Evolutionary conservation across 2,888 invertebrate genomes (phyloP).

Genomic region (Drosophila pseudotalamancana): DNA sequence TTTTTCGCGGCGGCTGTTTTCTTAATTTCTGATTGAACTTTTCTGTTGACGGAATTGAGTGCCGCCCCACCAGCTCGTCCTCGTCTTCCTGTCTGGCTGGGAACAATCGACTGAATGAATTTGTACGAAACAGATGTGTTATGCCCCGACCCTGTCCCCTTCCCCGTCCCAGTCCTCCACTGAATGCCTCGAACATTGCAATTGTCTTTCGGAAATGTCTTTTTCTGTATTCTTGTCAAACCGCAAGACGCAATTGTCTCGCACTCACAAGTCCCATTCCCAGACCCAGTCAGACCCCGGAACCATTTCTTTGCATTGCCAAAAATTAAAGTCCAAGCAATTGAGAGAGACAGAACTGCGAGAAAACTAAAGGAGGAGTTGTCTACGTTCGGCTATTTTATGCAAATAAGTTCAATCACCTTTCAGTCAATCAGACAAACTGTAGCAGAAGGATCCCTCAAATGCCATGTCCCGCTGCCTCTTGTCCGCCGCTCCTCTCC

Average conservation of each 20-base stretch:
- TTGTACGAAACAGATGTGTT: constrained; percentile 75
- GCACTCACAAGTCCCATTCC: constrained; percentile 10
- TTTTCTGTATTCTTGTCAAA: constrained; percentile 57
- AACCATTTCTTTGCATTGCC: constrained; percentile 13
- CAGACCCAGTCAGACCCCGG: neutral
- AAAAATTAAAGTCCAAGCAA: constrained; percentile 61
- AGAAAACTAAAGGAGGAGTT: constrained; percentile 5
- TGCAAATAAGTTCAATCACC: constrained; percentile 79
- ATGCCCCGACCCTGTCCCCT: constrained; percentile 15
- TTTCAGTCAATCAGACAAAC: constrained; percentile 66
- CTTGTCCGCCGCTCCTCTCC: neutral
- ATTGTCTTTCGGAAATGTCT: constrained; percentile 57
- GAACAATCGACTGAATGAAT: constrained; percentile 74
- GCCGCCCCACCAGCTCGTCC: constrained; percentile 18
- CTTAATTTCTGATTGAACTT: constrained; percentile 81
- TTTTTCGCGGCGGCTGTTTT: constrained; percentile 75
- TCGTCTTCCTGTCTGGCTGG: constrained; percentile 30
- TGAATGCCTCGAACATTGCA: constrained; percentile 26
- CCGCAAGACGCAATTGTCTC: constrained; percentile 66
- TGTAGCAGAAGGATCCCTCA: constrained; percentile 41
- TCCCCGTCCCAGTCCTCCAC: too few relatives aligned
- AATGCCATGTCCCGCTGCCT: constrained; percentile 1
- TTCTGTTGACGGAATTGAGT: constrained; percentile 74
- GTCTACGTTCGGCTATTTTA: constrained; percentile 61
- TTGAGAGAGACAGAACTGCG: neutral